Conservation (phyloP, 2,888 invertebrate genomes). For the Sceliomorpha sp. region DNA sequence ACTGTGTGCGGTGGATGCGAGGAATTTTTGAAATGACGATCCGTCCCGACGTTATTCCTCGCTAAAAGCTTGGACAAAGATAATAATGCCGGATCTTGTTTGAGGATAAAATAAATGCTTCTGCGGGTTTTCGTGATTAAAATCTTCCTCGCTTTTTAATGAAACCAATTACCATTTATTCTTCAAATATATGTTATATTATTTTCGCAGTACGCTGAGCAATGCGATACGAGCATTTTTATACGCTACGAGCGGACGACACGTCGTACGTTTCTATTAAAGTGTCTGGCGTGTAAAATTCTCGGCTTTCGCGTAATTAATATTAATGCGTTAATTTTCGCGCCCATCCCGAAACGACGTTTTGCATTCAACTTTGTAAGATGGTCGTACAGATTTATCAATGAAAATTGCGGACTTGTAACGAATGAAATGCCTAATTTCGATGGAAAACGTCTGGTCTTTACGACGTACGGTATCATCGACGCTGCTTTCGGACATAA, state of each 20-base stretch:
- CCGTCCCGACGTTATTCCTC: conserved; percentile 23
- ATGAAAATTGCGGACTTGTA: conserved; percentile 9
- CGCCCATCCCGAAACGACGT: not conserved
- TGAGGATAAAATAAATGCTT: conserved; percentile 2
- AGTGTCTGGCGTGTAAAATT: conserved; percentile 14
- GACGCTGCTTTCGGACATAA: conserved; percentile 12
- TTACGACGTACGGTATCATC: conserved; percentile 1
- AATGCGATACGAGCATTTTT: too few species aligned
- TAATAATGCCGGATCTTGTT: conserved; percentile 30
- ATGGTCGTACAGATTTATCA: too few species aligned
- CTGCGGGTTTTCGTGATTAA: conserved; percentile 21
- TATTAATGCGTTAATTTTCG: conserved; percentile 23
- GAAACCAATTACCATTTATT: too few species aligned
- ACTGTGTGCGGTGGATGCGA: conserved; percentile 17
- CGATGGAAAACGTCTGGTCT: conserved; percentile 10
- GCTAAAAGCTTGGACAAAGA: conserved; percentile 32
- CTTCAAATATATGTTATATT: too few species aligned
- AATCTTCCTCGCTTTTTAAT: not conserved
- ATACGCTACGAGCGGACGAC: too few species aligned
- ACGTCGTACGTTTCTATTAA: conserved; percentile 7
- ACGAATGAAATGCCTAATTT: conserved; percentile 18
- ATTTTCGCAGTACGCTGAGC: too few species aligned
- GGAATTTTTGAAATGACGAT: conserved; percentile 27
- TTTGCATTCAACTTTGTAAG: conserved; percentile 23
- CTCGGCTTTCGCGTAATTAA: conserved; percentile 9